These are phyloP conservation scores for Heliconius hermathena DNA, from an alignment of 1,140 invertebrate genomes.

Conservation along the genomic window DNA sequence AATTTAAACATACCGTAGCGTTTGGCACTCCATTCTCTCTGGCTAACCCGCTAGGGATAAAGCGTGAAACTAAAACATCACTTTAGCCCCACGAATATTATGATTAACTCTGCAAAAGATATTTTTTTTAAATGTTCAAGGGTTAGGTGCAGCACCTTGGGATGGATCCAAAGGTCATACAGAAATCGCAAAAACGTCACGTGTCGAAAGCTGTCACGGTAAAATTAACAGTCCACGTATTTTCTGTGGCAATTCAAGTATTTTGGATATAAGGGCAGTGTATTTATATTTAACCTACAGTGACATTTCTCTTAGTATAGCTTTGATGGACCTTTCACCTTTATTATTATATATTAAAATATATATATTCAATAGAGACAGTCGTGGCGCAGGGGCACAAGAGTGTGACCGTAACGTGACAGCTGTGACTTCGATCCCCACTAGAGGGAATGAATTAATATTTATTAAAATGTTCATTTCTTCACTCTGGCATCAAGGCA, in stretches of 20 bases:
- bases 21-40: too few relatives aligned
- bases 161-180: conserved; percentile 34
- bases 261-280: conserved; percentile 13
- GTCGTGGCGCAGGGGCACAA: too few relatives aligned
- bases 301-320: background rate
- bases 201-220: conserved; percentile 30
- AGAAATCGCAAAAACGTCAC: conserved; percentile 19
- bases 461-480: too few relatives aligned
- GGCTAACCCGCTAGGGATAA: too few relatives aligned
- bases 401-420: too few relatives aligned
- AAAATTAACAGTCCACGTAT: conserved; percentile 21
- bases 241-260: conserved; percentile 6
- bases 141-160: conserved; percentile 30
- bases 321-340: background rate
- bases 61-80: too few relatives aligned
- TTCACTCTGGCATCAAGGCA: too few relatives aligned
- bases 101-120: background rate
- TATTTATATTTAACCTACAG: background rate
- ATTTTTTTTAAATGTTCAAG: conserved; percentile 18
- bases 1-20: too few relatives aligned
- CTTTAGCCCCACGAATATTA: background rate
- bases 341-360: too few relatives aligned
- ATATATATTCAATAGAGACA: too few relatives aligned
- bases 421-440: too few relatives aligned
- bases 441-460: too few relatives aligned